Conservation (phyloP, 1,140 invertebrate genomes). For the Brachionus asplanchnoidis region DNA sequence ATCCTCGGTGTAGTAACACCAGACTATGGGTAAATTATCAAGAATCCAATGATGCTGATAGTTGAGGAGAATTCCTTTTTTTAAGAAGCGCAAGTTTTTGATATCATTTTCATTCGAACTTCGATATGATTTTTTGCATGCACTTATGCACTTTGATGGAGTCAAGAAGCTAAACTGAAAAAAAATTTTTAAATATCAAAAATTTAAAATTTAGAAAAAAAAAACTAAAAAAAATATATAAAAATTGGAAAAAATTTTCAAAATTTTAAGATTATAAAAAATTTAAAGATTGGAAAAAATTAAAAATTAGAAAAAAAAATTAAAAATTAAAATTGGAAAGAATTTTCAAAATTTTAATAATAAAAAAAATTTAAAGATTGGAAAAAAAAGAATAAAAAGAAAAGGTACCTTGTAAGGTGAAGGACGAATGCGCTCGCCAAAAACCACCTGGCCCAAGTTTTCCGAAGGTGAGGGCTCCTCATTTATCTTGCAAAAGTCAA, state of each 20-base stretch:
- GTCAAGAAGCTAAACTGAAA: conserved; percentile 62
- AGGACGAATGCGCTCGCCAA: conserved; percentile 89
- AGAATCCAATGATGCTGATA: conserved; percentile 94
- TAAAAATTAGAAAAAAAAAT: too few relatives aligned
- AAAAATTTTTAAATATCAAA: background rate
- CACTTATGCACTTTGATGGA: conserved; percentile 65
- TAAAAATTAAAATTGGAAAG: too few relatives aligned
- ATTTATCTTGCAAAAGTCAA: conserved; percentile 84
- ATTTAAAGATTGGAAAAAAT: too few relatives aligned
- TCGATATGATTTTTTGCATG: conserved; percentile 72
- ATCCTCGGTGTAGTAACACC: conserved; percentile 76
- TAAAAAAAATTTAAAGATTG: too few relatives aligned
- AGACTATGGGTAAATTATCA: conserved; percentile 89
- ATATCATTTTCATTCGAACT: conserved; percentile 63
- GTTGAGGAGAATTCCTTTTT: conserved; percentile 84
- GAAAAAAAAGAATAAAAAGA: too few relatives aligned
- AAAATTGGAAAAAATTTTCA: background rate
- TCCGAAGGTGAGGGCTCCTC: conserved; percentile 75
- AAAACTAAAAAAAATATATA: too few relatives aligned
- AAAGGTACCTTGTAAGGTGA: conserved; percentile 69
- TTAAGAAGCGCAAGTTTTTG: conserved; percentile 58
- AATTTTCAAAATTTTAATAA: too few relatives aligned
- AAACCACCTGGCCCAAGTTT: conserved; percentile 95
- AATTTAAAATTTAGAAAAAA: too few relatives aligned
- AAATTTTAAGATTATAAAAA: too few relatives aligned